These are phyloP conservation scores for Tineola bisselliella DNA, from an alignment of 2,888 invertebrate genomes.

Conservation along the genomic window DNA sequence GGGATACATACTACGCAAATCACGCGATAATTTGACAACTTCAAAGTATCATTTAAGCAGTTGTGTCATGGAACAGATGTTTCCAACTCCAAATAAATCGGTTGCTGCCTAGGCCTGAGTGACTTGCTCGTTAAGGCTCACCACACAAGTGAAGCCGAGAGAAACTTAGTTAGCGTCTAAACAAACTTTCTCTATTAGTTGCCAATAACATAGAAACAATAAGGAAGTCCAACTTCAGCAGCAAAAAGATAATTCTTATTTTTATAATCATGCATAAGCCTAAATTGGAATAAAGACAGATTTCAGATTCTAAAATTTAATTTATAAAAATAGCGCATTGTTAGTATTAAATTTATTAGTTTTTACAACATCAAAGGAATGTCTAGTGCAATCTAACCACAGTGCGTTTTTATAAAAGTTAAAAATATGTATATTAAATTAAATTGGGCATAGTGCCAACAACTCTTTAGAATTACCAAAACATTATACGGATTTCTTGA, in stretches of 20 bases:
- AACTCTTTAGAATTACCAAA: slow-evolving; percentile 45
- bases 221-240: slow-evolving; percentile 17
- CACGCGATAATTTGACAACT: slow-evolving; percentile 56
- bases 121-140: slow-evolving; percentile 43
- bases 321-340: background rate
- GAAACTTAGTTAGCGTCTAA: slow-evolving; percentile 27
- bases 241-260: too few relatives aligned
- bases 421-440: slow-evolving; percentile 60
- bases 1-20: slow-evolving; percentile 26
- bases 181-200: slow-evolving; percentile 31
- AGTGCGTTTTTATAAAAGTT: slow-evolving; percentile 10
- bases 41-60: slow-evolving; percentile 54
- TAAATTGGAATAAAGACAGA: too few relatives aligned
- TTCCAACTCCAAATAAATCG: slow-evolving; percentile 52
- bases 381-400: too few relatives aligned
- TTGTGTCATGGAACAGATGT: slow-evolving; percentile 48
- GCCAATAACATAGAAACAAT: slow-evolving; percentile 24
- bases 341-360: background rate
- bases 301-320: background rate
- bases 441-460: slow-evolving; percentile 48
- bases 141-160: slow-evolving; percentile 25
- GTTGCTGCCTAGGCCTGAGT: slow-evolving; percentile 40
- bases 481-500: slow-evolving; percentile 46
- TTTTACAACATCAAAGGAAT: slow-evolving; percentile 20
- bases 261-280: too few relatives aligned